Evolutionary conservation across 2,797 vertebrate species (phyloP), one percentile per base, ranked within the genome.

Genomic region (Premnoplex brunnescens): DNA sequence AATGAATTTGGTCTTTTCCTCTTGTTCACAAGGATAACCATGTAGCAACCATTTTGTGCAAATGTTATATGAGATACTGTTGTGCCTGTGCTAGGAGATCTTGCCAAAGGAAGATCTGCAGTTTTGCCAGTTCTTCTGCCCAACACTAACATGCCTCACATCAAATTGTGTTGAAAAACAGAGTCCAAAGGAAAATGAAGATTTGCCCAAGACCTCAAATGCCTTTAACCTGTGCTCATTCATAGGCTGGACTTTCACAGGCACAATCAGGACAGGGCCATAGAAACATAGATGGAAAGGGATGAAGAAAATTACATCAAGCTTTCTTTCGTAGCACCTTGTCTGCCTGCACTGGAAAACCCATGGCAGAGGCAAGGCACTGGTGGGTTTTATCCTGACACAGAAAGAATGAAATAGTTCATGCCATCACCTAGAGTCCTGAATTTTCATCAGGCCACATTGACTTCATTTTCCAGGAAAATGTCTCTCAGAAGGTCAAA

Each of bases 21-120:
- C 14, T 72, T 52, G 15, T 34, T 43, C 37, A 60, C 1, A 0
- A 6, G 55, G 30, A 44, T 6, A 4, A n/a, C 13, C 14, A 32
- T 0, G 0, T 43, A 74, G 17, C 0, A 4, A 37, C 26, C 58
- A 13, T 51, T 91, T 87, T 73, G 34, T 17, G 1, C 3, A 51
- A 6, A 8, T 16, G 11, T 37, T 73, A 23, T 6, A 14, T 0
- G 6, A 73, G 26, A 56, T 64, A 52, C 11, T 28, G 4, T 56
- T 43, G 43, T 22, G 16, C 44, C 37, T 54, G 6, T 60, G 75
- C 17, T n/a, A 44, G 15, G 19, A 72, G 12, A 46, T 44, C 49
- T 68, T 74, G 7, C 60, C 14, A 56, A 26, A 22, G 30, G 7
- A 69, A 82, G 20, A 44, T 7, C 10, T 81, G 19, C 36, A 20